phyloP scores from a whole-genome alignment of 2,113 vertebrate species.

The Lichenostomus cassidix region DNA sequence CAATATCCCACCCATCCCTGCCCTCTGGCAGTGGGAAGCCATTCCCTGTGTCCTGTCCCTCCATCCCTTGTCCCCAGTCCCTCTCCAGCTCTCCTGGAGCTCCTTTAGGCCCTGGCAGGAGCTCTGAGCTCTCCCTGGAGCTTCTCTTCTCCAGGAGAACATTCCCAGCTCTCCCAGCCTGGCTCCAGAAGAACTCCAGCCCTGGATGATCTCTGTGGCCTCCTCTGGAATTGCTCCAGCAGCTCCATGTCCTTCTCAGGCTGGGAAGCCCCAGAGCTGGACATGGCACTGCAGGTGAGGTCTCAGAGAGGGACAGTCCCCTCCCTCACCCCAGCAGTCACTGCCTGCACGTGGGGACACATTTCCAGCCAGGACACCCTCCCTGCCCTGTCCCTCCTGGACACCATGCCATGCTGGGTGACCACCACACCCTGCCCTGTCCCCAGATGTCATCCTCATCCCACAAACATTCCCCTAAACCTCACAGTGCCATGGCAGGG shows the following conservation, averaged over 20 bases:
- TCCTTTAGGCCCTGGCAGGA: accelerated
- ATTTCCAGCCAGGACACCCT: background rate
- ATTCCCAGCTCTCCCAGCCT: background rate
- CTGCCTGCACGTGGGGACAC: accelerated
- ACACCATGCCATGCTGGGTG: accelerated
- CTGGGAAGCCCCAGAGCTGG: background rate
- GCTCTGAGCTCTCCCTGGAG: background rate
- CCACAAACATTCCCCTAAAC: background rate
- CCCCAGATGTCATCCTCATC: background rate
- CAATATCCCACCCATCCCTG: accelerated
- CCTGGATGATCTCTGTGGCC: accelerated
- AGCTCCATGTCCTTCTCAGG: background rate
- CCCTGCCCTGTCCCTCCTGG: background rate
- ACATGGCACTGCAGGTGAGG: background rate
- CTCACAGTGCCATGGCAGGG: accelerated
- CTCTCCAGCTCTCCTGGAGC: background rate
- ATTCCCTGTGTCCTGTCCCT: background rate
- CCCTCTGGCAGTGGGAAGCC: background rate
- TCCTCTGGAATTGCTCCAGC: background rate
- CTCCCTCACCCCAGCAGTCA: background rate
- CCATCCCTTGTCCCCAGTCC: background rate
- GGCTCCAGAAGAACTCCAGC: background rate
- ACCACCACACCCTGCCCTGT: background rate
- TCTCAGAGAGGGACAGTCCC: background rate
- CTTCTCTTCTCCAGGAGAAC: background rate